Evolutionary conservation across 64 coral and sea anemone genomes (phyloP), one percentile per base, ranked within the genome.

Genomic region (Hydrozoanthus tunicans): DNA sequence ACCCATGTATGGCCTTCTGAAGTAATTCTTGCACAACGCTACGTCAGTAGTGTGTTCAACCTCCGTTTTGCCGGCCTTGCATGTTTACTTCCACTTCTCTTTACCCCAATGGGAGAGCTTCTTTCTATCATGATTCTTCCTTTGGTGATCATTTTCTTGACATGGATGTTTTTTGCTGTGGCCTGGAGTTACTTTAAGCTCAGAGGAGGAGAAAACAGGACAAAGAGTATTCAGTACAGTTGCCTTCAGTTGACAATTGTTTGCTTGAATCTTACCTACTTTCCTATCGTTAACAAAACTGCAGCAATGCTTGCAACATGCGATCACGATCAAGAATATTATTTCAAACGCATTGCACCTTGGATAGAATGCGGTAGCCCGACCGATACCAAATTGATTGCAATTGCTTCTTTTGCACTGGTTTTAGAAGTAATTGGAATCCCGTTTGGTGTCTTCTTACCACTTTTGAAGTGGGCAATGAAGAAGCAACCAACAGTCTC

Each of bases 21-120:
- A 13, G 72, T 94, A 8, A 15, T 90, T 86, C 53, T 56, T 12
- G 89, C 88, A 27, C 93, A 94, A 52, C 89, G 54, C 62, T 91
- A 91, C 93, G 70, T 94, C 10, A 94, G 93, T 61, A 94, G 89
- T 53, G 83, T 79, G 51, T 94, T 89, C 81, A 94, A 94, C 57
- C 56, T 94, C 9, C 82, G 85, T 13, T 91, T 94, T 85, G 58
- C 93, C 4, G 90, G 80, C n/a, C 74, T 94, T 79, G 90, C 89
- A 0, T 94, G 93, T 57, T 89, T 91, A 5, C 4, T 94, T 20
- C 80, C 93, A 13, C 53, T 78, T 61, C 89, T 94, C 11, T 94
- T 94, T 70, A 91, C 58, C 24, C 93, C 93, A 12, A 59, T 86
- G 6, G 93, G 93, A 15, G 90, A 79, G 64, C 85, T 94, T 86